These are phyloP conservation scores for Arrhopalites spinosus DNA, from an alignment of 2,888 invertebrate species.

Conservation along the genomic window DNA sequence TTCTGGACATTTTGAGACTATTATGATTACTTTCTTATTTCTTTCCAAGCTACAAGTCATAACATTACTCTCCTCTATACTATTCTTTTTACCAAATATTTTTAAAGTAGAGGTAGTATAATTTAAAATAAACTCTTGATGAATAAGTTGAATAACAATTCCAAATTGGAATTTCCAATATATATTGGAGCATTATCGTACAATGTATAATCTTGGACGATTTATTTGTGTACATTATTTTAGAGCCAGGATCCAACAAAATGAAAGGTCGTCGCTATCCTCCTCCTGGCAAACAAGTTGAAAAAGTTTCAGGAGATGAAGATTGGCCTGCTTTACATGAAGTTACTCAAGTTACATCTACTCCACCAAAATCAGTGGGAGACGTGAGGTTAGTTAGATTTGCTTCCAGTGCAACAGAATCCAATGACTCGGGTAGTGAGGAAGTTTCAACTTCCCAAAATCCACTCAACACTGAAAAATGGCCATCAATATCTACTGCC, in stretches of 20 bases:
- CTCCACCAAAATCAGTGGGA: slow-evolving; percentile 36
- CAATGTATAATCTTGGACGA: too few relatives aligned
- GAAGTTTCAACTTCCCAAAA: slow-evolving; percentile 33
- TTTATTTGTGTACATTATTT: too few relatives aligned
- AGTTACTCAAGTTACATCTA: slow-evolving; percentile 57
- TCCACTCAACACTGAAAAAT: slow-evolving; percentile 39
- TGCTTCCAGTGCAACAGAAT: slow-evolving; percentile 45
- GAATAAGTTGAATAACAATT: too few relatives aligned
- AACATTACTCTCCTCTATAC: too few relatives aligned
- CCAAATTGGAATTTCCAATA: too few relatives aligned
- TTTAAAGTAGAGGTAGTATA: too few relatives aligned
- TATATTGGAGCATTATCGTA: too few relatives aligned
- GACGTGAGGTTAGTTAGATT: slow-evolving; percentile 47
- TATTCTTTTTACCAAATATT: too few relatives aligned
- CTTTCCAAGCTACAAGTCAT: too few relatives aligned
- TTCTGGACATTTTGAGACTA: too few relatives aligned
- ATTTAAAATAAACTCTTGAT: too few relatives aligned
- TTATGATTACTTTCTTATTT: too few relatives aligned
- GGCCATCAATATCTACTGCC: slow-evolving; percentile 39
- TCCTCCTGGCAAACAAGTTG: neutral
- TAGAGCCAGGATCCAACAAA: neutral
- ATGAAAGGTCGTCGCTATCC: slow-evolving; percentile 8
- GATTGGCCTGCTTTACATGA: slow-evolving; percentile 90
- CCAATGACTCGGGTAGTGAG: slow-evolving; percentile 50
- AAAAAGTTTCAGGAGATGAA: slow-evolving; percentile 69